Base-by-base conservation (phyloP, 1,140 invertebrate genomes). In the Acromyrmex charruanus region DNA sequence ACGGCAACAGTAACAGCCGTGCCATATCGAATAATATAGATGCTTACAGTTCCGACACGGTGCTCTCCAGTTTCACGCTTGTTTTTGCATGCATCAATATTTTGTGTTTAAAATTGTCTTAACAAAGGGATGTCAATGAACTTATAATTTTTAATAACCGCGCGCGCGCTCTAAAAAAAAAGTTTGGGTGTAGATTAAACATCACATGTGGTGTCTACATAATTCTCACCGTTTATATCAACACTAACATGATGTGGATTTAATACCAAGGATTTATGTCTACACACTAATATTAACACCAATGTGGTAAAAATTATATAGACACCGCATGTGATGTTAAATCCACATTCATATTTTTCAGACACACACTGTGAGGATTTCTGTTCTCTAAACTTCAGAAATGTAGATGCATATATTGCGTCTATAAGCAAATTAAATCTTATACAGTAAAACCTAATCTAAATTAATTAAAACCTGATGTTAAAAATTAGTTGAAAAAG, bases 1-100 rank as follows among this genome's bases (percentile, higher is more conserved):
- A 31, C 58, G 63, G 63, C 63, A 39, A 39, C 31, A 68, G 63
- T 49, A 39, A 39, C 49, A 69, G 49, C 35, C 75, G 39, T 25
- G 28, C 21, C 21, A 44, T 28, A 44, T 21, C 58, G 35, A 18
- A 77, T 77, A 77, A 77, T 58, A 21, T 44, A 9, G 31, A 39
- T 61, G 74, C 31, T 75, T 39, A 75, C 28, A 28, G 16, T 16
- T 53, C 44, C 44, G 21, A 21, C 58, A 63, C 35, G 14, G 9
- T 44, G 9, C n/a, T 21, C 3, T 51, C 16, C 68, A 28, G 69
- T 12, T 28, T 71, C 21, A 18, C 12, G 18, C 9, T 63, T 49
- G 44, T 25, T 12, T 51, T 16, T 14, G 9, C 39, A 39, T 12
- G 2, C 14, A 18, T 51, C 31, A 79, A 35, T n/a, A 35, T 80